A percentile compares a stretch with the other conserved stretches of the same genome.
These are phyloP conservation scores for Hormaphis cornu DNA, from an alignment of 1,140 invertebrate genomes.

Conservation along the genomic window DNA sequence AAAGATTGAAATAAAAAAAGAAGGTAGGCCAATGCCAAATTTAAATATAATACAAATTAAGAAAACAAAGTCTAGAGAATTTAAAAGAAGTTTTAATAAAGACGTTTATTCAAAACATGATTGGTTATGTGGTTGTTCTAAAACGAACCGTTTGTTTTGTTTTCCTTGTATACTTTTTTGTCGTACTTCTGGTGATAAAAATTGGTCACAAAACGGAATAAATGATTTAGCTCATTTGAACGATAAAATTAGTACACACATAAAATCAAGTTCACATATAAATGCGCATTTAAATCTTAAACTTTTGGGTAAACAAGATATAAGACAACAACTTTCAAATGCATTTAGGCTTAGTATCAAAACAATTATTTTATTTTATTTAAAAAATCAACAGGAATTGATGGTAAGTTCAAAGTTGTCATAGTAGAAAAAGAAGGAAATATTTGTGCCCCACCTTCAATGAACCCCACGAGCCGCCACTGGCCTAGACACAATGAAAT, in stretches of 20 bases:
- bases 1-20: too few species aligned
- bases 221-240: constrained; percentile 5
- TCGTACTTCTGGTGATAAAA: not conserved
- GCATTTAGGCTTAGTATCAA: constrained; percentile 31
- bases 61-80: too few species aligned
- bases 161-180: not conserved
- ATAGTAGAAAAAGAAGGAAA: too few species aligned
- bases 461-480: too few species aligned
- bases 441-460: too few species aligned
- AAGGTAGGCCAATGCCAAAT: not conserved
- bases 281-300: constrained; percentile 29
- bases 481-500: too few species aligned
- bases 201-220: not conserved
- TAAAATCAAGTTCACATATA: constrained; percentile 18
- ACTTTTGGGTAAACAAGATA: constrained; percentile 32
- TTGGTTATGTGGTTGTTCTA: not conserved
- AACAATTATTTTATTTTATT: too few species aligned
- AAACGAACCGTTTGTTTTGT: not conserved
- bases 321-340: constrained; percentile 29
- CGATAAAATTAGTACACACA: constrained; percentile 33
- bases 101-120: not conserved
- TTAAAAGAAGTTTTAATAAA: not conserved
- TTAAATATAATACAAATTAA: too few species aligned
- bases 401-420: too few species aligned
- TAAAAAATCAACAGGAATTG: too few species aligned